A percentile compares a stretch with the other conserved stretches of the same genome.
These are phyloP conservation scores for Anthrax anthrax DNA, from an alignment of 2,888 invertebrate species.

Conservation along the genomic window DNA sequence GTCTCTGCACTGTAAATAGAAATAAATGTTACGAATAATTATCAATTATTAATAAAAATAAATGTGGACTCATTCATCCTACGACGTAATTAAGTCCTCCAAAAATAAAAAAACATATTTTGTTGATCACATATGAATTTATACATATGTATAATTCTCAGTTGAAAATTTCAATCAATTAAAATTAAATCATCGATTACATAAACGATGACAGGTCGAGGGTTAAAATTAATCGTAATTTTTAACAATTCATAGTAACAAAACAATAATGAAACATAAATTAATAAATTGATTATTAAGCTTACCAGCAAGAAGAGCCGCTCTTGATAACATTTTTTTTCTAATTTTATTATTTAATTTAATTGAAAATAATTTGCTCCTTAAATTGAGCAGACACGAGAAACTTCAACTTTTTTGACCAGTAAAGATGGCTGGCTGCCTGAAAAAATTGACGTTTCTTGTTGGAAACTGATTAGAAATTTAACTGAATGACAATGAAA, in stretches of 20 bases:
- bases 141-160: neutral
- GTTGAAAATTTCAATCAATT: slow-evolving; percentile 5
- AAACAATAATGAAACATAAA: neutral
- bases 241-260: no score
- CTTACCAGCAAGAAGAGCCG: slow-evolving; percentile 53
- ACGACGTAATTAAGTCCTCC: neutral
- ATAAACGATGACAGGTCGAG: slow-evolving; percentile 30
- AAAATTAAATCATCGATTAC: slow-evolving; percentile 33
- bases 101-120: no score
- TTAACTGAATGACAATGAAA: no score
- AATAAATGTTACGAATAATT: slow-evolving; percentile 3
- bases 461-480: no score
- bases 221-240: no score
- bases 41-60: no score
- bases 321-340: slow-evolving; percentile 50
- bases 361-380: neutral
- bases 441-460: neutral
- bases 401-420: neutral
- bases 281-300: slow-evolving; percentile 6
- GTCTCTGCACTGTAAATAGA: slow-evolving; percentile 26
- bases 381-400: neutral
- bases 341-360: neutral
- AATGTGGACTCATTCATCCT: neutral
- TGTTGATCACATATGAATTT: no score
- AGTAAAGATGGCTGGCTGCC: neutral